A percentile compares a stretch with the other conserved stretches of the same genome.
phyloP scores from a whole-genome alignment of 2,797 vertebrate species.

The Lepus townsendii region DNA sequence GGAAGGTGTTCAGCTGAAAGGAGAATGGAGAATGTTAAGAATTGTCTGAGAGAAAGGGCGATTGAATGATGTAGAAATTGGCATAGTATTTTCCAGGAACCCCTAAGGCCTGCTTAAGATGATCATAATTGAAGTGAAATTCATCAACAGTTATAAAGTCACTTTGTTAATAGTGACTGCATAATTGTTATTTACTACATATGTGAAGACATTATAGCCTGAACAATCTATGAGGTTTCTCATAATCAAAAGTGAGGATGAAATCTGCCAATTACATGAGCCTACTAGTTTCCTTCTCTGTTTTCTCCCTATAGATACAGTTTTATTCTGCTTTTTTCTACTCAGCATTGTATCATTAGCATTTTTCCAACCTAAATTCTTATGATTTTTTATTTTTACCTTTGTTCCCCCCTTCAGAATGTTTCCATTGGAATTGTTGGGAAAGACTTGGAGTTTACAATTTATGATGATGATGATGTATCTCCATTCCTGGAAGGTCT shows the following conservation, averaged over 20 bases:
- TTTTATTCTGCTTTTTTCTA: slow-evolving; percentile 43
- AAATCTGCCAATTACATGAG: neutral
- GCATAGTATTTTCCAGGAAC: neutral
- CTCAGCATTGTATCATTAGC: neutral
- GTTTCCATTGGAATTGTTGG: slow-evolving; percentile 98
- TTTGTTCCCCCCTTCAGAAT: slow-evolving; percentile 90
- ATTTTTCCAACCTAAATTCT: slow-evolving; percentile 46
- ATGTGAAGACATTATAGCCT: slow-evolving; percentile 30
- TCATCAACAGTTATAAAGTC: slow-evolving; percentile 19
- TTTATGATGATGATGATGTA: slow-evolving; percentile 98
- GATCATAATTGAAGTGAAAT: slow-evolving; percentile 8
- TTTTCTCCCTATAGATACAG: neutral
- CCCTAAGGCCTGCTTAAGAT: neutral
- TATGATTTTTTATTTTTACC: slow-evolving; percentile 39
- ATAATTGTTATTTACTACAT: slow-evolving; percentile 43
- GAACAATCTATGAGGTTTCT: slow-evolving; percentile 16
- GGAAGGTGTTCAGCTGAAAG: slow-evolving; percentile 25
- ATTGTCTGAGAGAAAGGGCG: neutral
- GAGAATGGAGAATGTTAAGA: slow-evolving; percentile 21
- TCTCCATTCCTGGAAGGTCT: slow-evolving; percentile 96
- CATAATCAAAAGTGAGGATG: slow-evolving; percentile 39
- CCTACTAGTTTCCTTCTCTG: neutral
- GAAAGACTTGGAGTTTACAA: slow-evolving; percentile 97
- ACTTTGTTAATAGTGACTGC: slow-evolving; percentile 42
- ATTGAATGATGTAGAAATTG: neutral